phyloP scores from a whole-genome alignment of 2,113 vertebrate species.

The Strix aluco region DNA sequence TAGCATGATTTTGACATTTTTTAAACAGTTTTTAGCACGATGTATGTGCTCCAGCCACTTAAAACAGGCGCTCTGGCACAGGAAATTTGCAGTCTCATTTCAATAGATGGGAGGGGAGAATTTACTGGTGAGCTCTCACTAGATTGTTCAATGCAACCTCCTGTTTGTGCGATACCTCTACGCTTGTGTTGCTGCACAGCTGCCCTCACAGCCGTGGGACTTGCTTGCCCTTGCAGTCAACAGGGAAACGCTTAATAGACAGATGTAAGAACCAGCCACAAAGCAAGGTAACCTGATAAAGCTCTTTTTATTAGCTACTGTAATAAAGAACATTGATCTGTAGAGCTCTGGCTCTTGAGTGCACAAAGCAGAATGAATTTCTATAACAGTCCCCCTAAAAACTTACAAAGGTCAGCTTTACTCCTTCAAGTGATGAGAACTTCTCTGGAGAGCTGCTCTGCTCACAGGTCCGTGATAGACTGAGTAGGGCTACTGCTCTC shows the following conservation, averaged over 20 bases:
- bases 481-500: not conserved
- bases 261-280: not conserved
- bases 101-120: not conserved
- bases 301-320: conserved; percentile 15
- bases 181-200: not conserved
- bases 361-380: not conserved
- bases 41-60: not conserved
- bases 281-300: conserved; percentile 39
- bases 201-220: not conserved
- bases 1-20: accelerated
- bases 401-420: not conserved
- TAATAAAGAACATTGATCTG: conserved; percentile 48
- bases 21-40: not conserved
- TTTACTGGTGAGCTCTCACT: not conserved
- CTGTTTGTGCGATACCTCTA: not conserved
- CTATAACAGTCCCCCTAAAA: not conserved
- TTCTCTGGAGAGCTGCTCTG: not conserved
- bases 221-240: not conserved
- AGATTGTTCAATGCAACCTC: not conserved
- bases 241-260: not conserved
- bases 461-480: not conserved
- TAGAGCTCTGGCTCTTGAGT: not conserved
- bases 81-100: not conserved
- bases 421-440: not conserved
- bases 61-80: not conserved